These are phyloP conservation scores for Calliopum simillimum DNA, from an alignment of 2,888 invertebrate species.

Conservation along the genomic window DNA sequence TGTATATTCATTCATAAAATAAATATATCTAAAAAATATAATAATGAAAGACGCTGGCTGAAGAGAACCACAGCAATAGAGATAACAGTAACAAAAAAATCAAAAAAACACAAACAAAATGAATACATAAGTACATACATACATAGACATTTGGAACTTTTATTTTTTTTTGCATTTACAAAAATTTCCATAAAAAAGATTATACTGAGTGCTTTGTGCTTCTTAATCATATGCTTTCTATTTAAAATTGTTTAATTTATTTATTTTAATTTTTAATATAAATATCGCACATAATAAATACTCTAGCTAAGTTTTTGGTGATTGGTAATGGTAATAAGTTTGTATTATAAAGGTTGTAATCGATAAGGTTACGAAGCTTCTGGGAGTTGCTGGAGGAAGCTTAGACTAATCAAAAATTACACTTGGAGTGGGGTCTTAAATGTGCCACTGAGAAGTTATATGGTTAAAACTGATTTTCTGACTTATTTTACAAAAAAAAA, in stretches of 20 bases:
- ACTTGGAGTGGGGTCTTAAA: no score
- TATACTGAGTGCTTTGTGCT: not conserved
- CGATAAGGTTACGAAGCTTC: no score
- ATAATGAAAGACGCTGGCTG: conserved; percentile 14
- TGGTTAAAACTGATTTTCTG: no score
- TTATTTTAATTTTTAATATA: no score
- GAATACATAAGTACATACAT: not conserved
- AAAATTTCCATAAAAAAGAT: not conserved
- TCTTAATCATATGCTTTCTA: no score
- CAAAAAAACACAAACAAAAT: conserved; percentile 1
- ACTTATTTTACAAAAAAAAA: no score
- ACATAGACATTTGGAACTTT: not conserved
- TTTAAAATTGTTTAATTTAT: no score
- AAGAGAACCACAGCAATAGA: conserved; percentile 23
- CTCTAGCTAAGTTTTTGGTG: not conserved
- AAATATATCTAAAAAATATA: no score
- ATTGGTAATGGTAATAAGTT: not conserved
- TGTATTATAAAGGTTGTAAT: not conserved
- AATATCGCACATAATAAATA: no score
- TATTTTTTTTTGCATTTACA: conserved; percentile 2
- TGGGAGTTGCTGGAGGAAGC: no score
- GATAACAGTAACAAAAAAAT: conserved; percentile 2
- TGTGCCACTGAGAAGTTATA: no score
- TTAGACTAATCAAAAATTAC: no score
- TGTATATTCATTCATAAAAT: conserved; percentile 56